Base-by-base conservation (phyloP, 30 jellyfish, hydroid and myxozoan species). In the Aurelia aurita region DNA sequence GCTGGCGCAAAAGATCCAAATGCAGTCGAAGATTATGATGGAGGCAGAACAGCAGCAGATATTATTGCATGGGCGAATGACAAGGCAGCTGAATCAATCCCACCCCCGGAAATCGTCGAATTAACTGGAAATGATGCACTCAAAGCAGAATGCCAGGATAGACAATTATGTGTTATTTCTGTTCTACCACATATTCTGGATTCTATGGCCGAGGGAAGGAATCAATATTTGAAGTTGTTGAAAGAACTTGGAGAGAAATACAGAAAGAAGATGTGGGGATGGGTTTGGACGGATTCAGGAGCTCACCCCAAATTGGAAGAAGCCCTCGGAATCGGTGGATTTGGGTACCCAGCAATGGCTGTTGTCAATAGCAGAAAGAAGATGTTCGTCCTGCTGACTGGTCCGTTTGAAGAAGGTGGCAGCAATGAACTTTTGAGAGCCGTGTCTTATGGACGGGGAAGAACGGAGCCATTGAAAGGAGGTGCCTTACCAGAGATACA, bases 291-390 rank as follows among this genome's bases (percentile, higher is more conserved):
- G 2, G 93, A 80, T 39, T 96, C 97, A 21, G 96, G 92, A 22
- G 72, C 85, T 2, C 97, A 93, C 77, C 90, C 93, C 9, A 88
- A 83, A 9, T 84, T 93, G 49, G 98, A 93, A 61, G 72, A 61
- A 44, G 74, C 97, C 3, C 88, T 93, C 21, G 98, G 97, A 13
- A 63, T 93, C 22, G 98, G 98, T 20, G 98, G 98, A 57, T 93
- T 93, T 10, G 98, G 98, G 13, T 93, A 93, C 79, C 98, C 98
- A 19, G 98, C 98, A 10, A 77, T 88, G 97, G 98, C 97, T 57
- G 98, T 89, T 61, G 97, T 82, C 29, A 93, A 89, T 72, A 77
- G 80, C 63, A 71, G 93, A 12, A 93, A 93, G 97, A 88, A 88
- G 96, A 97, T 92, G 61, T 92, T 35, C 58, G 90, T 92, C 47